A percentile compares a stretch with the other conserved stretches of the same genome.
Conservation (phyloP, 2,888 invertebrate species). For the Aporophyla lueneburgensis region DNA sequence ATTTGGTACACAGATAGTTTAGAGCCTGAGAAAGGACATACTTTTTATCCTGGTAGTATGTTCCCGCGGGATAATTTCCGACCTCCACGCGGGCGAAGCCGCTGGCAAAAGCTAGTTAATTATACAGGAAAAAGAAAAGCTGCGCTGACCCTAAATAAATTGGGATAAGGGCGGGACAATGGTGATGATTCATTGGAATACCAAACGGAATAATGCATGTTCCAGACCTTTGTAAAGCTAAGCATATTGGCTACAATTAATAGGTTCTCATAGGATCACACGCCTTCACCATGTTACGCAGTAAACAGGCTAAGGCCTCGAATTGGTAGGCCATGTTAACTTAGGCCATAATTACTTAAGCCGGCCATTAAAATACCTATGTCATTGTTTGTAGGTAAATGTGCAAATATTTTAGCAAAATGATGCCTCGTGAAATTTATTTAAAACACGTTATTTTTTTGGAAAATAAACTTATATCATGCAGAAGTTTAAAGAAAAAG, state of each 20-base stretch:
- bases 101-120: too few relatives aligned
- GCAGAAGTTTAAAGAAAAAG: neutral
- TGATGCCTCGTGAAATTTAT: neutral
- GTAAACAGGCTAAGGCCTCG: neutral
- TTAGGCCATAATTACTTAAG: neutral
- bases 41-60: too few relatives aligned
- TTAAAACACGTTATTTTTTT: neutral
- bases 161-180: neutral
- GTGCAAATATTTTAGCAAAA: neutral
- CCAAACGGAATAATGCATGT: neutral
- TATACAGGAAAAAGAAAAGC: neutral
- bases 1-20: too few relatives aligned
- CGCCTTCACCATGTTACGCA: constrained; percentile 15
- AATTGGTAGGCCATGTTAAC: constrained; percentile 12
- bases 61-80: too few relatives aligned
- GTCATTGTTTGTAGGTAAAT: neutral
- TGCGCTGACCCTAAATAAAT: neutral
- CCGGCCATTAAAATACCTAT: constrained; percentile 9
- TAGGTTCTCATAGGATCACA: constrained; percentile 16
- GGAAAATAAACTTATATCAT: neutral
- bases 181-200: neutral
- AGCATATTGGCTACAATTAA: constrained; percentile 1
- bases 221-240: neutral
- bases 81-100: too few relatives aligned
- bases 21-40: too few relatives aligned